These are phyloP conservation scores for Mya arenaria DNA, from an alignment of 1,140 invertebrate species.

Conservation along the genomic window DNA sequence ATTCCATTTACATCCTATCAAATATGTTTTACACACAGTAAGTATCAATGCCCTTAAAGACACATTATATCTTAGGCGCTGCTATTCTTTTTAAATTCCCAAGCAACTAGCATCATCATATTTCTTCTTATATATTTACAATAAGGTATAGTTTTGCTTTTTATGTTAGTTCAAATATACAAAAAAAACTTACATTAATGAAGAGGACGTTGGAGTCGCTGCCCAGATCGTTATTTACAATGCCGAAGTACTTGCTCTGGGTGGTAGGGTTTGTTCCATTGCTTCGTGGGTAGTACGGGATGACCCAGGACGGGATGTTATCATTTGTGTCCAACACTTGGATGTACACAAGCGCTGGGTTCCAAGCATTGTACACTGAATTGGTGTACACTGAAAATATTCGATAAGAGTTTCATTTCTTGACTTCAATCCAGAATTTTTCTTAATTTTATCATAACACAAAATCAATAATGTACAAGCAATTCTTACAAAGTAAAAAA, in stretches of 20 bases:
- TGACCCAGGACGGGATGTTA: constrained; percentile 27
- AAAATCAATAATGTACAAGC: too few species aligned
- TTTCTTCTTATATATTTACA: too few species aligned
- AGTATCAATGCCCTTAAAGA: too few species aligned
- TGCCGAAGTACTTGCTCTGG: constrained; percentile 45
- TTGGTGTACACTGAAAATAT: not conserved
- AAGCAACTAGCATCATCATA: too few species aligned
- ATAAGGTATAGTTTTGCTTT: too few species aligned
- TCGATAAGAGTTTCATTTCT: not conserved
- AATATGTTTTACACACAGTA: too few species aligned
- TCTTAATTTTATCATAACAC: too few species aligned
- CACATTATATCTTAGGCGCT: too few species aligned
- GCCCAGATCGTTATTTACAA: not conserved
- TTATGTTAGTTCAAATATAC: too few species aligned
- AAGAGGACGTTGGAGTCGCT: not conserved
- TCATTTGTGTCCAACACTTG: constrained; percentile 48
- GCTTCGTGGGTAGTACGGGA: constrained; percentile 36
- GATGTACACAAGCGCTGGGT: constrained; percentile 6
- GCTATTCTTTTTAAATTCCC: too few species aligned
- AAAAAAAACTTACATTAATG: constrained; percentile 34
- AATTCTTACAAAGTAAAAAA: too few species aligned
- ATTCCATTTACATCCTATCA: too few species aligned
- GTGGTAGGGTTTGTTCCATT: not conserved
- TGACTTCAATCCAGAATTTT: not conserved
- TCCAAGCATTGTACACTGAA: constrained; percentile 46